Evolutionary conservation across 1,140 invertebrate genomes (phyloP), one percentile per base, ranked within the genome.

Genomic region (Diprion similis): DNA sequence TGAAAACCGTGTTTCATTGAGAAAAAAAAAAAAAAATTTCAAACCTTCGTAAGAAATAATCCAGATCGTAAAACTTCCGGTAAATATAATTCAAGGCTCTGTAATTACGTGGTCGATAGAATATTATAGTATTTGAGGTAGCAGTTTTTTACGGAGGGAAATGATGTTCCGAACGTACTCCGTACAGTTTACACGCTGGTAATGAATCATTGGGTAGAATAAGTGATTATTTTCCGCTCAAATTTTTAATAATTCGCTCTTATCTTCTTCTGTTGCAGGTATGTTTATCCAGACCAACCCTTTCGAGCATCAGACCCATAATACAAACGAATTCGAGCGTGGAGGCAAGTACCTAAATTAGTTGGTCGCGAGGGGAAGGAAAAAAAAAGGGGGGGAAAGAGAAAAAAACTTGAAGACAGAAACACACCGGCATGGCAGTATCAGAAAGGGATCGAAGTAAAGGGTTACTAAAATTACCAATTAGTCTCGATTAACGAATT

Each of bases 261-360:
- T 9, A 65, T 19, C 72, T 59, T 70, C n/a, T 17, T 74, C 46
- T 79, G 68, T 79, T 79, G 8, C 78, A 79, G 78, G 78, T 79
- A 80, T 70, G 69, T 73, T 17, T 6, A 59, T 59, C 11, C 11
- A 15, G n/a, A 59, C n/a, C 51, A 17, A 15, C 51, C 51, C 51
- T 15, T 59, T 59, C 6, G 51, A 59, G 24, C 24, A 3, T 59
- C 51, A 59, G 51, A 17, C 51, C n/a, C n/a, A 15, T 59, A 59
- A 59, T 17, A 17, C n/a, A 15, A 17, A 59, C 11, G 11, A 59
- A 15, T 59, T 59, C 51, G 51, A 59, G 51, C 51, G 51, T 59
- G 51, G n/a, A 59, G 51, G 51, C 51, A 59, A 59, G 51, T 59
- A 59, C 51, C 51, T 59, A 59, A 59, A 59, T 59, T 59, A 59